These are phyloP conservation scores for Melitaea cinxia DNA, from an alignment of 1,140 invertebrate genomes.

Conservation along the genomic window DNA sequence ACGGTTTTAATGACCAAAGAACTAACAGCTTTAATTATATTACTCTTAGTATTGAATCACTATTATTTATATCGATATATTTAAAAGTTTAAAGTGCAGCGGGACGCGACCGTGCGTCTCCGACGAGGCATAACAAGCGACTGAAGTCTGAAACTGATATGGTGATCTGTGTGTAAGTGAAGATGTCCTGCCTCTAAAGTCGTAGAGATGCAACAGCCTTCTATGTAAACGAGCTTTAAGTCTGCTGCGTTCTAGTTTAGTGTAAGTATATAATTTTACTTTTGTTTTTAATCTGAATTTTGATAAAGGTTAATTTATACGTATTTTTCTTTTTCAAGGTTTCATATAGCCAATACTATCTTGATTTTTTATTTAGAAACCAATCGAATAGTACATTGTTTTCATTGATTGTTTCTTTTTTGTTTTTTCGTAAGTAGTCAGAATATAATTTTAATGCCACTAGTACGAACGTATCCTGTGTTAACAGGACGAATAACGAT, in stretches of 20 bases:
- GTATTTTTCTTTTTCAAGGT: background rate
- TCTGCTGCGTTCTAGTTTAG: background rate
- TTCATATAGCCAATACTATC: background rate
- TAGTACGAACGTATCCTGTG: too few relatives aligned
- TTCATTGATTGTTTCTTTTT: too few relatives aligned
- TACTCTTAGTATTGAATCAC: background rate
- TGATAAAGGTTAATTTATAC: background rate
- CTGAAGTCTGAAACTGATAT: slow-evolving; percentile 8
- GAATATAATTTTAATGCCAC: too few relatives aligned
- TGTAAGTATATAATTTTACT: too few relatives aligned
- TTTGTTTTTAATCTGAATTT: background rate
- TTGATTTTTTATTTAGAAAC: background rate
- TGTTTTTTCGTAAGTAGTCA: too few relatives aligned
- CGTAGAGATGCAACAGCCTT: background rate
- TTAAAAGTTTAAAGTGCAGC: slow-evolving; percentile 19
- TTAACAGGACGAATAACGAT: too few relatives aligned
- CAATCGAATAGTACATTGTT: too few relatives aligned
- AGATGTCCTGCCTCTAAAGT: slow-evolving; percentile 12
- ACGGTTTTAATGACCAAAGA: background rate
- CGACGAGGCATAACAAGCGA: slow-evolving; percentile 22
- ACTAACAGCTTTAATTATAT: slow-evolving; percentile 2
- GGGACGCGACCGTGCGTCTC: slow-evolving; percentile 20
- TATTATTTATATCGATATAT: slow-evolving; percentile 19
- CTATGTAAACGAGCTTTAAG: background rate
- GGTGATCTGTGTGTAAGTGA: slow-evolving; percentile 16